Conservation (phyloP, 2,797 vertebrate genomes). For the Sebastes glaucus region DNA sequence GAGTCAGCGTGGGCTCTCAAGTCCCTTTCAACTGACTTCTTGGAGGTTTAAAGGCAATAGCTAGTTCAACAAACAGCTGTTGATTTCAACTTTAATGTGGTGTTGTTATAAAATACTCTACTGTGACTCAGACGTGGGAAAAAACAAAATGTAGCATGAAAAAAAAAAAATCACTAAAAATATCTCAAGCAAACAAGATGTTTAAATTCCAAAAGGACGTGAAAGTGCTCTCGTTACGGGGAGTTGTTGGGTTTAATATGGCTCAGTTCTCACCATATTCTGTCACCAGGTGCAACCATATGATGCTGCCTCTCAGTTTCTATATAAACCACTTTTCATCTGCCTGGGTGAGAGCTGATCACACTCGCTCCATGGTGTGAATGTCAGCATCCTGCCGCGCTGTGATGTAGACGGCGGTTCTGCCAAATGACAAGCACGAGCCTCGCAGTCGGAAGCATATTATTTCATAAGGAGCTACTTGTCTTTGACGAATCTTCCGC, state of each 20-base stretch:
- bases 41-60: slow-evolving; percentile 11
- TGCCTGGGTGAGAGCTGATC: slow-evolving; percentile 79
- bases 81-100: slow-evolving; percentile 15
- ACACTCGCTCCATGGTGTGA: slow-evolving; percentile 77
- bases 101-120: not conserved
- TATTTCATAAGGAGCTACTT: slow-evolving; percentile 72
- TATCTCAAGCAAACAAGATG: slow-evolving; percentile 37
- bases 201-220: slow-evolving; percentile 35
- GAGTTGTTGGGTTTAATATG: slow-evolving; percentile 64
- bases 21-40: slow-evolving; percentile 36
- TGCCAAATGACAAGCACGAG: slow-evolving; percentile 75
- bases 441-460: slow-evolving; percentile 66
- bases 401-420: slow-evolving; percentile 62
- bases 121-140: not conserved
- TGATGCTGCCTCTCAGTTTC: slow-evolving; percentile 79
- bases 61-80: slow-evolving; percentile 24
- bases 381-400: slow-evolving; percentile 79
- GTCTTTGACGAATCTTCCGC: slow-evolving; percentile 68
- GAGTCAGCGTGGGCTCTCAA: slow-evolving; percentile 59
- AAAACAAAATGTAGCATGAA: slow-evolving; percentile 17
- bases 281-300: slow-evolving; percentile 79
- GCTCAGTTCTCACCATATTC: slow-evolving; percentile 66
- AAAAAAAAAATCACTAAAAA: slow-evolving; percentile 8
- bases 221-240: slow-evolving; percentile 33
- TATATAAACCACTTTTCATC: slow-evolving; percentile 80